Percentiles rank a stretch among this genome's conserved stretches.
These are phyloP conservation scores for Camponotus pennsylvanicus DNA, from an alignment of 1,140 invertebrate species.

Conservation along the genomic window DNA sequence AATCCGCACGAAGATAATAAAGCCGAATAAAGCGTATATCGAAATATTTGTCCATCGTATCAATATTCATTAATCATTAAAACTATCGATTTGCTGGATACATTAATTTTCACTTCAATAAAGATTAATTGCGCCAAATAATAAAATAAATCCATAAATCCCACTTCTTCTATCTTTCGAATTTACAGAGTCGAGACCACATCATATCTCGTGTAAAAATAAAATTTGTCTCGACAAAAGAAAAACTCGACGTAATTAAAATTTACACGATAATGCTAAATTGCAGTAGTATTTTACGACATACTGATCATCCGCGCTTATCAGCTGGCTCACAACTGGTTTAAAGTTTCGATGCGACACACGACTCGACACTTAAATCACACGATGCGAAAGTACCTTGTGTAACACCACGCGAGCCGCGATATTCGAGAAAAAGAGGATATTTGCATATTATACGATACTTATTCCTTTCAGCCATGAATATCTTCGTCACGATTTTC, in stretches of 20 bases:
- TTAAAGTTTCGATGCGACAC: slow-evolving; percentile 29
- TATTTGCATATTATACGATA: slow-evolving; percentile 40
- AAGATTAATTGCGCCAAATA: not conserved
- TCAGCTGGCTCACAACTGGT: slow-evolving; percentile 26
- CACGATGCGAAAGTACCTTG: slow-evolving; percentile 26
- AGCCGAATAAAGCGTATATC: slow-evolving; percentile 10
- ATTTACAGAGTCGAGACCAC: not conserved
- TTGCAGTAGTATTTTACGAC: slow-evolving; percentile 4
- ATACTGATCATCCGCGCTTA: slow-evolving; percentile 23
- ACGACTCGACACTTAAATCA: slow-evolving; percentile 39
- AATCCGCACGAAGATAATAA: not conserved
- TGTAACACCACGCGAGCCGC: not conserved
- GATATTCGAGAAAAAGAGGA: slow-evolving; percentile 6
- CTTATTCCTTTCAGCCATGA: not conserved
- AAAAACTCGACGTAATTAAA: not conserved
- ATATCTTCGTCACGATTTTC: slow-evolving; percentile 49
- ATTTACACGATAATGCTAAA: not conserved
- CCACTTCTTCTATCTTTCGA: not conserved
- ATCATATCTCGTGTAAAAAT: not conserved
- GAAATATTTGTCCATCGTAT: slow-evolving; percentile 33
- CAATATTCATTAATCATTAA: not conserved
- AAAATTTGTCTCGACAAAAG: not conserved
- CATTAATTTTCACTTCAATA: not conserved
- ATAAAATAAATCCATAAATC: not conserved
- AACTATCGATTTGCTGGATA: not conserved